Base-by-base conservation (phyloP, 2,113 vertebrate species). In the Pachyramphus minor region DNA sequence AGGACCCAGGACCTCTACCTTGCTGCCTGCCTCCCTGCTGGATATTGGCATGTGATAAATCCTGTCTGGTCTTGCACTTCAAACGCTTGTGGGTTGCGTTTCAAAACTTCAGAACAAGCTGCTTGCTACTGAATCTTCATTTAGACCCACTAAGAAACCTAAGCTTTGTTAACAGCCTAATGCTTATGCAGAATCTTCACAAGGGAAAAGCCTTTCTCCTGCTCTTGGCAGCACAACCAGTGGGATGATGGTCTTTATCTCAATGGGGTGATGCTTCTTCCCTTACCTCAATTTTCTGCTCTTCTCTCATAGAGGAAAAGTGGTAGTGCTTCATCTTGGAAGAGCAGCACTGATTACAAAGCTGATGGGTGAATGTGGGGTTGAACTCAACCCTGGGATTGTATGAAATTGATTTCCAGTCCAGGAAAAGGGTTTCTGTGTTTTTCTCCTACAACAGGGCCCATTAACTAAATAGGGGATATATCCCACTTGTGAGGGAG, bases 161-260 rank as follows among this genome's bases (percentile, higher is more conserved):
- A 9, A 67, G 33, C 39, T 88, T 78, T 37, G 4, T 28, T 80
- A 73, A 53, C 6, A 80, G 39, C 41, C 25, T 17, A 21, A 14
- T 13, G 7, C 24, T 74, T 14, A 7, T 8, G 30, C 30, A 49
- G 56, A 83, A 13, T 31, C 11, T 71, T 28, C 23, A 14, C 14
- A 17, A 78, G 22, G 74, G 12, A 28, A 92, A 73, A 84, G 13
- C 5, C 5, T 52, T 89, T 41, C 58, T 8, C 30, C 15, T 3
- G 2, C 17, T 88, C 18, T 21, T 1, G 3, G 52, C 39, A 80
- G 14, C 20, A 37, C 14, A 35, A 39, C 9, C 0, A 4, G 14
- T 23, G 33, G 7, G 22, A 75, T 9, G 11, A 39, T 13, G 11
- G 12, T 39, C 21, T 81, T 73, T 17, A 8, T 62, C 9, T 82